Percentiles rank a stretch among this genome's conserved stretches.
Conservation (phyloP, 1,140 invertebrate species). For the Drosophila rhopaloa region DNA sequence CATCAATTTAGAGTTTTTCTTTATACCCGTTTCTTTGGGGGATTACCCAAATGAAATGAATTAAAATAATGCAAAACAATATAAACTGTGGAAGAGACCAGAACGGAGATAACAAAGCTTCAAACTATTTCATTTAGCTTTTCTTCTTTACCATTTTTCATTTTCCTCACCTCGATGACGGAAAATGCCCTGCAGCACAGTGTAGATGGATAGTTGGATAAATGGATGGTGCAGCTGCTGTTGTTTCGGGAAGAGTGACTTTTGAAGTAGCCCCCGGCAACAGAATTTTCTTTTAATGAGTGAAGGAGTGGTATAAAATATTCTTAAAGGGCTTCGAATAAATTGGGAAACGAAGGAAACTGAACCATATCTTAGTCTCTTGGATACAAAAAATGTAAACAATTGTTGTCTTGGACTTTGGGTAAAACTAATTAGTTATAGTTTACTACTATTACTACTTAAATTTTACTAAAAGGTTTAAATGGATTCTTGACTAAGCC, state of each 20-base stretch:
- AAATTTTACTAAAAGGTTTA: background rate
- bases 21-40: conserved; percentile 1
- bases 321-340: background rate
- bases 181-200: conserved; percentile 26
- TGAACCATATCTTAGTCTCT: no score
- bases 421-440: no score
- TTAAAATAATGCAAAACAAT: conserved; percentile 77
- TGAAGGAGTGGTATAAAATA: conserved; percentile 2
- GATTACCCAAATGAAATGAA: conserved; percentile 54
- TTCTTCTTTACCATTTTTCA: background rate
- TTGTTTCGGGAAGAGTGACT: conserved; percentile 49
- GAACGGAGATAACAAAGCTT: conserved; percentile 44
- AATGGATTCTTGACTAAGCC: background rate
- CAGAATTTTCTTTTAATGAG: conserved; percentile 55
- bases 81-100: conserved; percentile 40
- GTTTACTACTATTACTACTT: background rate
- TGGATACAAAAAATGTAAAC: no score
- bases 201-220: conserved; percentile 37
- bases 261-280: conserved; percentile 19
- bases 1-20: conserved; percentile 6
- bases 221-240: conserved; percentile 47
- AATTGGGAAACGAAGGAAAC: conserved; percentile 10
- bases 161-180: conserved; percentile 45
- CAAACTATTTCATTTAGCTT: conserved; percentile 26
- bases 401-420: no score